These are phyloP conservation scores for Saccostrea cuccullata DNA, from an alignment of 1,140 invertebrate genomes.

Conservation along the genomic window DNA sequence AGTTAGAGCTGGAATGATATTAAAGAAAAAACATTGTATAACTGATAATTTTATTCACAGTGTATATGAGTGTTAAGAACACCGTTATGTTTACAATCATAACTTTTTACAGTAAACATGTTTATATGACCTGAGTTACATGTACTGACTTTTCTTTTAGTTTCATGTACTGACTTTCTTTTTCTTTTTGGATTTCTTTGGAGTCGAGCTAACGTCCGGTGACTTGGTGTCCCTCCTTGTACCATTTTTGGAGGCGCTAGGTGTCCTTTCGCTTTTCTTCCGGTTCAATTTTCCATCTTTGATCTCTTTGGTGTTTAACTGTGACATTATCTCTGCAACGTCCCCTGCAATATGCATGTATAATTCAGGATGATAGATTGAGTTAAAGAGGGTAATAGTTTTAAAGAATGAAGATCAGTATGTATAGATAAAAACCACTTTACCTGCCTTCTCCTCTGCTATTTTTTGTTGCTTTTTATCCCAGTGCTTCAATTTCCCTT, in stretches of 20 bases:
- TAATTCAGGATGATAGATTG: no score
- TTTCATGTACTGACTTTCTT: background rate
- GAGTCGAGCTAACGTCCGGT: background rate
- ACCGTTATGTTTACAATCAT: no score
- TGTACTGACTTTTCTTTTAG: no score
- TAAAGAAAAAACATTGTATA: no score
- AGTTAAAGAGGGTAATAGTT: no score
- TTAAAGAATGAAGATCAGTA: no score
- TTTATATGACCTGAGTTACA: no score
- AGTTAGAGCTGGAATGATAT: no score
- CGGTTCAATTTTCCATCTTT: slow-evolving; percentile 23
- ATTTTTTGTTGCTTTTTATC: slow-evolving; percentile 20
- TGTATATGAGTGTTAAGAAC: no score
- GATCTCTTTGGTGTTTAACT: background rate
- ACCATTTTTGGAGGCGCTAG: background rate
- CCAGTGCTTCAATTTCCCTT: slow-evolving; percentile 36
- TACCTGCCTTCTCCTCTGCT: slow-evolving; percentile 1
- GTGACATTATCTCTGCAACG: background rate
- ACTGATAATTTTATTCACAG: no score
- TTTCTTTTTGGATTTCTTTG: slow-evolving; percentile 9
- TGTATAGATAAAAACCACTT: background rate
- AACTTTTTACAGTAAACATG: no score
- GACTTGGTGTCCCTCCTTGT: background rate
- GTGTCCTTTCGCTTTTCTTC: background rate
- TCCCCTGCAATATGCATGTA: no score